Evolutionary conservation across 2,888 invertebrate genomes (phyloP).

Genomic region (Conus canariensis): DNA sequence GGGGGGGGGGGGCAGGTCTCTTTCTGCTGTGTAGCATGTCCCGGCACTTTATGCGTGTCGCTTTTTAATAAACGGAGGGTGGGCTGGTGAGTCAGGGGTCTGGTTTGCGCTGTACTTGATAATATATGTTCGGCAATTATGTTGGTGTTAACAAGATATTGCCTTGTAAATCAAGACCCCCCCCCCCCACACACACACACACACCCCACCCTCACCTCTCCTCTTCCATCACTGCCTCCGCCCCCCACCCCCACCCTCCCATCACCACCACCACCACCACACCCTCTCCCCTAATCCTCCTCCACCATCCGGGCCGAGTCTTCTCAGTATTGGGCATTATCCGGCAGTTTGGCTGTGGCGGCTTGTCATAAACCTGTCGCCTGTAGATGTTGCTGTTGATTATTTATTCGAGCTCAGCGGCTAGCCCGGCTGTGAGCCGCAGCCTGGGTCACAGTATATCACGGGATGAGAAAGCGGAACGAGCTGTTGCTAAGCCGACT

Average conservation of each 20-base stretch:
- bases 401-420: background rate
- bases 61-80: background rate
- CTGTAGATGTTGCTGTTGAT: background rate
- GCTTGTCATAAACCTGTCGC: conserved; percentile 9
- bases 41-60: background rate
- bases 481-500: no score
- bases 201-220: background rate
- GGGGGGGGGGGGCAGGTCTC: background rate
- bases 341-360: background rate
- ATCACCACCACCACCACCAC: background rate
- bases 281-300: no score
- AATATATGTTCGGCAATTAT: conserved; percentile 22
- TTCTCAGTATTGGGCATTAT: background rate
- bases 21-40: no score
- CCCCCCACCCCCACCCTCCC: background rate
- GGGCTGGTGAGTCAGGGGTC: background rate
- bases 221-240: background rate
- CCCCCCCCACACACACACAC: no score
- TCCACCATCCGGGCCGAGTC: no score
- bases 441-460: no score
- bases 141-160: conserved; percentile 24
- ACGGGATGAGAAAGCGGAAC: no score
- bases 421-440: no score
- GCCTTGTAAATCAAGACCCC: conserved; percentile 18
- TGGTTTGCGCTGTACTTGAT: background rate